Conservation (phyloP, 2,888 invertebrate species). For the Cryptocephalus primarius region DNA sequence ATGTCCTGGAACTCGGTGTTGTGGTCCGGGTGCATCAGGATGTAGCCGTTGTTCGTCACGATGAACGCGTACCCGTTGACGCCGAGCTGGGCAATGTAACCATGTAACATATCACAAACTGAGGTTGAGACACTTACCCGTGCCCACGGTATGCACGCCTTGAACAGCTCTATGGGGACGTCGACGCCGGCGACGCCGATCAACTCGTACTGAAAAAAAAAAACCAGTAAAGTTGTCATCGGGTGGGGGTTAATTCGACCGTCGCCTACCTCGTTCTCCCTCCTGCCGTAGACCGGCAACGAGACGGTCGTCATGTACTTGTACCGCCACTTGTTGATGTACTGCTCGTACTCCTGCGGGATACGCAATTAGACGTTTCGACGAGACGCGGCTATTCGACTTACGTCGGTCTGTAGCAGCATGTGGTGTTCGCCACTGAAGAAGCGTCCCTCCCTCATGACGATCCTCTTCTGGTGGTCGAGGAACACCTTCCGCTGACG, state of each 20-base stretch:
- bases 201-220: conserved; percentile 44
- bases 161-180: conserved; percentile 82
- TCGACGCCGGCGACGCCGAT: conserved; percentile 96
- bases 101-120: neutral
- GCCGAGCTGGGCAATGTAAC: conserved; percentile 74
- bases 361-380: too few relatives aligned
- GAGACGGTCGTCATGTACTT: conserved; percentile 88
- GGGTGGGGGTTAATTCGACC: neutral
- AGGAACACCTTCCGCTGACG: conserved; percentile 67
- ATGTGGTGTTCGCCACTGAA: conserved; percentile 20
- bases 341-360: conserved; percentile 29
- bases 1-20: conserved; percentile 63
- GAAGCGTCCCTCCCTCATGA: conserved; percentile 15
- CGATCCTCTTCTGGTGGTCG: conserved; percentile 45
- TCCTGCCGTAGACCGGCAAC: conserved; percentile 82
- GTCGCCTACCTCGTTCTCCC: conserved; percentile 60
- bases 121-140: conserved; percentile 49
- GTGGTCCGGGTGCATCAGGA: conserved; percentile 90
- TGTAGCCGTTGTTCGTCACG: conserved; percentile 93
- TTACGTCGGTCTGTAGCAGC: conserved; percentile 21
- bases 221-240: neutral
- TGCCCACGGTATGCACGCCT: conserved; percentile 75
- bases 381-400: too few relatives aligned
- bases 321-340: conserved; percentile 46
- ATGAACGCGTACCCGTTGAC: conserved; percentile 94